A percentile compares a stretch with the other conserved stretches of the same genome.
Conservation (phyloP, 2,888 invertebrate species). For the Odiellus spinosus region DNA sequence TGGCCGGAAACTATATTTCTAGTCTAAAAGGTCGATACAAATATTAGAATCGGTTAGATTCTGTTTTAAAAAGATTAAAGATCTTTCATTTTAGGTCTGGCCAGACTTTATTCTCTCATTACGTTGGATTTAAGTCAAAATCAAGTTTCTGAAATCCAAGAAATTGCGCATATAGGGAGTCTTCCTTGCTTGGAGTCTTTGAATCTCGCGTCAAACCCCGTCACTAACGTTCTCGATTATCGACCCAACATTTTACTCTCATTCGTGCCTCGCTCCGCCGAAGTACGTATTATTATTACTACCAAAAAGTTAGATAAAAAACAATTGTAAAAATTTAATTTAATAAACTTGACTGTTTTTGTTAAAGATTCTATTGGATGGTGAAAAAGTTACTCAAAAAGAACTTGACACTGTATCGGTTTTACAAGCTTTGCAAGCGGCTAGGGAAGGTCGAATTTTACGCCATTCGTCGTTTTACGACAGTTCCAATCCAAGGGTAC, state of each 20-base stretch:
- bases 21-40: background rate
- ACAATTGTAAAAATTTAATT: background rate
- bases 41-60: too few relatives aligned
- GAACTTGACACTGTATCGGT: constrained; percentile 85
- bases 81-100: constrained; percentile 34
- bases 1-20: background rate
- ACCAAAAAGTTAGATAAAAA: background rate
- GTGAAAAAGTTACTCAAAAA: constrained; percentile 64
- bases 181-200: constrained; percentile 74
- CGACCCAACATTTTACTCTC: constrained; percentile 73
- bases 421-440: constrained; percentile 47
- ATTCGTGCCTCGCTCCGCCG: constrained; percentile 56
- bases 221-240: constrained; percentile 72
- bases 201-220: constrained; percentile 73
- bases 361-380: constrained; percentile 54
- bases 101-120: constrained; percentile 69
- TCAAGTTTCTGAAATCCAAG: constrained; percentile 57
- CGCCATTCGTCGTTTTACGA: background rate
- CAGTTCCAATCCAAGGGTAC: too few relatives aligned
- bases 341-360: background rate
- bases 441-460: constrained; percentile 5
- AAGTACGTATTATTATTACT: constrained; percentile 32
- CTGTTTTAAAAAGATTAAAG: too few relatives aligned
- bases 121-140: constrained; percentile 75
- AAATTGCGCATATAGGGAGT: constrained; percentile 58